A percentile compares a stretch with the other conserved stretches of the same genome.
These are phyloP conservation scores for Fopius arisanus DNA, from an alignment of 1,140 invertebrate genomes.

Conservation along the genomic window DNA sequence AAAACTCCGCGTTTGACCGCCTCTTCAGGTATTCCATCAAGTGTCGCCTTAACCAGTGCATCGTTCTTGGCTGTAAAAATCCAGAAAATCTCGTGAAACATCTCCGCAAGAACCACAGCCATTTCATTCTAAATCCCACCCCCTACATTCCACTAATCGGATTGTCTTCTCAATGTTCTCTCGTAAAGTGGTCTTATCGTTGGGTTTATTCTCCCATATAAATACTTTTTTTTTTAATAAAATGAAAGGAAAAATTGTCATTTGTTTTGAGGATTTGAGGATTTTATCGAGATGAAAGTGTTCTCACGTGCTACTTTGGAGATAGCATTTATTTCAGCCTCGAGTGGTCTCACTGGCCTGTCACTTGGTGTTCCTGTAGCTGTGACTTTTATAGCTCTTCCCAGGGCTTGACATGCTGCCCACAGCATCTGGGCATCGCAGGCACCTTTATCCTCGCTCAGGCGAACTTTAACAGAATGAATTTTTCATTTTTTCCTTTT, in stretches of 20 bases:
- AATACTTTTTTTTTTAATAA: no score
- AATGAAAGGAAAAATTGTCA: no score
- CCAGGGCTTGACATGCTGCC: slow-evolving; percentile 88
- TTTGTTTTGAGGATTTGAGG: no score
- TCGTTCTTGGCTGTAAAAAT: slow-evolving; percentile 68
- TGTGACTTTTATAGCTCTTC: slow-evolving; percentile 75
- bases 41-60: slow-evolving; percentile 75
- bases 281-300: not conserved
- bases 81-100: not conserved
- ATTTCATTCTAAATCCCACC: not conserved
- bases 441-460: slow-evolving; percentile 80
- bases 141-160: not conserved
- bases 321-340: slow-evolving; percentile 76
- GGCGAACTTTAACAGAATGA: slow-evolving; percentile 70
- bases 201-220: no score
- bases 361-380: slow-evolving; percentile 65
- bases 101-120: not conserved
- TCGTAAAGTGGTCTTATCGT: no score
- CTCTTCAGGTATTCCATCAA: slow-evolving; percentile 79
- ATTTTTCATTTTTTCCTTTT: not conserved
- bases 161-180: not conserved
- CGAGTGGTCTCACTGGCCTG: slow-evolving; percentile 74
- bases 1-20: slow-evolving; percentile 82
- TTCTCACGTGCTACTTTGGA: slow-evolving; percentile 72
- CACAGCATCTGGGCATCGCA: slow-evolving; percentile 88